These are phyloP conservation scores for Ranitomeya variabilis DNA, from an alignment of 2,113 vertebrate genomes.

Conservation along the genomic window DNA sequence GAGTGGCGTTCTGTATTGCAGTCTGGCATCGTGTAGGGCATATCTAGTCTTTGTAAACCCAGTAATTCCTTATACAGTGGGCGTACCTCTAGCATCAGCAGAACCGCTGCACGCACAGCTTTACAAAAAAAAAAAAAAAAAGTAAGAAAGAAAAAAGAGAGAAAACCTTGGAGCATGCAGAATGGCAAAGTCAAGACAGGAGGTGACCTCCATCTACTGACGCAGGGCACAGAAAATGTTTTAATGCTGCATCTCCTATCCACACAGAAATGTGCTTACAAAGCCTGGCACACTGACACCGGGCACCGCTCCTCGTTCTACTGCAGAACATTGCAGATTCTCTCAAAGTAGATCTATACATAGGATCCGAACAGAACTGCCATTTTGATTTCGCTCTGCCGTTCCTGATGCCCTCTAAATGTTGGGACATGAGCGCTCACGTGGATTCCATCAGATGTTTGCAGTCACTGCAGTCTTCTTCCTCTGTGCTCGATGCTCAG, in stretches of 20 bases:
- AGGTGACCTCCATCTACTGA: slow-evolving; percentile 63
- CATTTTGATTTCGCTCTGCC: background rate
- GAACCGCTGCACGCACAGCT: slow-evolving; percentile 65
- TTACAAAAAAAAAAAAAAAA: slow-evolving; percentile 27
- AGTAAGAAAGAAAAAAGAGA: slow-evolving; percentile 18
- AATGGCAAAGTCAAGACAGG: slow-evolving; percentile 61
- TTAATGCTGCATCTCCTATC: slow-evolving; percentile 36
- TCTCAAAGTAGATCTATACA: slow-evolving; percentile 13
- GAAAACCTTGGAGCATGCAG: slow-evolving; percentile 62
- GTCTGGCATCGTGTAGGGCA: slow-evolving; percentile 71
- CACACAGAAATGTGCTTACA: slow-evolving; percentile 15
- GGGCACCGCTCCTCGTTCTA: slow-evolving; percentile 15
- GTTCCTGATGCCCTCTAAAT: slow-evolving; percentile 36
- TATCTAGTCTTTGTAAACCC: slow-evolving; percentile 65
- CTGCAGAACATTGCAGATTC: slow-evolving; percentile 54
- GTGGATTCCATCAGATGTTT: slow-evolving; percentile 3
- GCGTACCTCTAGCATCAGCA: slow-evolving; percentile 67
- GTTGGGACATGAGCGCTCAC: slow-evolving; percentile 2
- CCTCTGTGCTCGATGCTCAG: background rate
- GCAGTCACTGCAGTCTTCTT: slow-evolving; percentile 11
- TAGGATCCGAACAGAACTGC: background rate
- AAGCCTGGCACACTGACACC: slow-evolving; percentile 10
- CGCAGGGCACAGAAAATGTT: slow-evolving; percentile 22
- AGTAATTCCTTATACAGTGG: slow-evolving; percentile 62
- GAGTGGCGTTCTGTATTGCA: slow-evolving; percentile 56